Evolutionary conservation across 2,797 vertebrate genomes (phyloP), one percentile per base, ranked within the genome.

Genomic region (Crenichthys baileyi): DNA sequence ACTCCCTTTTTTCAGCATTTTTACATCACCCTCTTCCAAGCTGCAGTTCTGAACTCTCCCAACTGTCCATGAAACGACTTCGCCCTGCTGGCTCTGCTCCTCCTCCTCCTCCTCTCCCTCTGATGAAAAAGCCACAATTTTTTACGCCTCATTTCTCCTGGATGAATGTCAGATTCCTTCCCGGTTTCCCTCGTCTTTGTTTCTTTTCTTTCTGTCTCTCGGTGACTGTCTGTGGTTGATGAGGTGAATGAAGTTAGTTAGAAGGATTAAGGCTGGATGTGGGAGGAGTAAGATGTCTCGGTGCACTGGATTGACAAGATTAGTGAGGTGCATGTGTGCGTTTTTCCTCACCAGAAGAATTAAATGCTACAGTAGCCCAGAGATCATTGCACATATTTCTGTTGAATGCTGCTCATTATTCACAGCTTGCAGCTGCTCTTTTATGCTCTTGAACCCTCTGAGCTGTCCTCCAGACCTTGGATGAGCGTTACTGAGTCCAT

Each of bases 111-210:
- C 88, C 91, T 80, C 24, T 63, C 78, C 73, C 84, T 65, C 75
- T 84, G 87, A 92, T 90, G 91, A 92, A 90, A 78, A 89, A 84
- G 76, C 85, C 73, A 48, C 41, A 76, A 90, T 86, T 41, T 83
- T 93, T 93, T 88, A 92, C 83, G 91, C 77, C 93, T 94, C 92
- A 94, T 95, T 95, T 92, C 85, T 84, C 84, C 82, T 89, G 86
- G 88, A 91, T 91, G 83, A 88, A 90, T 92, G 87, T 93, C 90
- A 91, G 80, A 92, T 92, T 85, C 81, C 79, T 77, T 70, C 58
- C 61, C 61, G 65, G 36, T 73, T 68, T 83, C 79, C 39, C 51
- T 51, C 77, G 29, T 77, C 76, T 87, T 85, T 90, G 46, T 68
- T 65, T 12, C 29, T 55, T 73, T 7, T 63, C 53, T 70, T 61